A percentile compares a stretch with the other conserved stretches of the same genome.
Conservation (phyloP, 2,113 vertebrate species). For the Pteropus alecto region DNA sequence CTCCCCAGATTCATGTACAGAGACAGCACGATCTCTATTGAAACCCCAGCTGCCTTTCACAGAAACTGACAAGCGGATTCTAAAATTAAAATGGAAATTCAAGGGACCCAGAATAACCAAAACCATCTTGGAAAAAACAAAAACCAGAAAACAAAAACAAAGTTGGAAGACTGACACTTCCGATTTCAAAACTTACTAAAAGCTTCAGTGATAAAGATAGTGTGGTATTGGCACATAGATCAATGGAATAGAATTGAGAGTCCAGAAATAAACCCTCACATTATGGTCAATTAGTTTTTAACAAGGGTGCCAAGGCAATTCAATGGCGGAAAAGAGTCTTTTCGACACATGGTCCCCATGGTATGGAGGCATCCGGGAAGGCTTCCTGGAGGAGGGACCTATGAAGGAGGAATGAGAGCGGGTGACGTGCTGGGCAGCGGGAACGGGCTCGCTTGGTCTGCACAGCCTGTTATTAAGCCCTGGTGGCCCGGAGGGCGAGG, state of each 20-base stretch:
- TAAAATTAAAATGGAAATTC: background rate
- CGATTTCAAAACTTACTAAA: background rate
- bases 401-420: background rate
- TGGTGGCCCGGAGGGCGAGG: background rate
- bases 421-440: fast-evolving
- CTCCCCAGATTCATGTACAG: fast-evolving
- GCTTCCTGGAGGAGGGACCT: background rate
- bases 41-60: background rate
- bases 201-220: background rate
- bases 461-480: background rate
- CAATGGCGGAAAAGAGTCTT: background rate
- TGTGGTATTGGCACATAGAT: fast-evolving
- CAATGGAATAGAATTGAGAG: too few species aligned
- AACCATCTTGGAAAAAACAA: background rate
- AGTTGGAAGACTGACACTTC: background rate
- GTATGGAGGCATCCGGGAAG: background rate
- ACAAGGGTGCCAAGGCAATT: background rate
- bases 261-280: background rate
- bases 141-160: too few species aligned
- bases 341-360: background rate
- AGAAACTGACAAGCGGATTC: background rate
- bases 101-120: background rate
- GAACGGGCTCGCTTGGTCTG: background rate
- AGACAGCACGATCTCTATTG: fast-evolving
- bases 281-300: background rate